Evolutionary conservation across 2,888 invertebrate species (phyloP).

Genomic region (Eulithis prunata): DNA sequence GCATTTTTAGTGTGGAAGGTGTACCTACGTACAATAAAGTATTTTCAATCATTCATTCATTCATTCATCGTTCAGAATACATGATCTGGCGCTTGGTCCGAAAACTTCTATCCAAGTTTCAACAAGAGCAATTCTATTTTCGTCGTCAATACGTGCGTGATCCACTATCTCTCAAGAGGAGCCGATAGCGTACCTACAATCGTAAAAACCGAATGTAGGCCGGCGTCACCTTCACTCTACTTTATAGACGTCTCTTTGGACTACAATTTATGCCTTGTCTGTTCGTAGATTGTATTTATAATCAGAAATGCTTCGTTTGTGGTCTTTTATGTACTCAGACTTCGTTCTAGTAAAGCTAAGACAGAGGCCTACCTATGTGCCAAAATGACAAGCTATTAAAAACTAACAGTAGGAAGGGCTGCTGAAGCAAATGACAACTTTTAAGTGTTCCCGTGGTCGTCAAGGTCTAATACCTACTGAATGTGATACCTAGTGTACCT

Average conservation of each 20-base stretch:
- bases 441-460: too few species aligned
- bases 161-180: constrained; percentile 72
- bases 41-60: too few species aligned
- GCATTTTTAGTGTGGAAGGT: too few species aligned
- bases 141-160: constrained; percentile 68
- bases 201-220: constrained; percentile 77
- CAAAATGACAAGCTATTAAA: too few species aligned
- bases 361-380: too few species aligned
- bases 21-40: too few species aligned
- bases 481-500: too few species aligned
- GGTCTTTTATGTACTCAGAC: too few species aligned
- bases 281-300: background rate
- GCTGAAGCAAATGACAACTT: too few species aligned
- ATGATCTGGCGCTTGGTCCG: background rate
- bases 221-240: constrained; percentile 66
- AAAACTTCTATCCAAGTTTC: constrained; percentile 10
- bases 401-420: too few species aligned
- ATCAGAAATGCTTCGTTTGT: background rate
- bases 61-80: background rate
- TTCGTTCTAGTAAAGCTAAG: too few species aligned
- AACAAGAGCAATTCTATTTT: constrained; percentile 24
- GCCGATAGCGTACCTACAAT: constrained; percentile 70
- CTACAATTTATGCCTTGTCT: background rate
- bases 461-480: too few species aligned
- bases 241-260: constrained; percentile 31